phyloP scores from a whole-genome alignment of 1,140 invertebrate species.

The Bombus balteatus region DNA sequence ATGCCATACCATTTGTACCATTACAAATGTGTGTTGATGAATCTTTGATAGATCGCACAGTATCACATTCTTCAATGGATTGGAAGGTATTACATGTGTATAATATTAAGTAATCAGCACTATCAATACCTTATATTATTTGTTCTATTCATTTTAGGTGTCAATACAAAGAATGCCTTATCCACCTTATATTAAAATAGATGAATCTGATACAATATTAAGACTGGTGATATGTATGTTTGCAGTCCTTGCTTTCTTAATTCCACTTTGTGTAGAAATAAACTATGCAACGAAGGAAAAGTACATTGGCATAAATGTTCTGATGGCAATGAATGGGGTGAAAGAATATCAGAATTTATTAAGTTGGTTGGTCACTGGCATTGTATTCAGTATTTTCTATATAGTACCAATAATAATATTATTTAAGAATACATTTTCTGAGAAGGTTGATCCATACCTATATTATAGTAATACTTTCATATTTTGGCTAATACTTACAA shows the following conservation, averaged over 20 bases:
- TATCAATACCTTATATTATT: slow-evolving; percentile 7
- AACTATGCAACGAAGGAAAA: slow-evolving; percentile 78
- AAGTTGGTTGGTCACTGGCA: slow-evolving; percentile 77
- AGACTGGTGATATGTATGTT: slow-evolving; percentile 70
- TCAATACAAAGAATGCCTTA: slow-evolving; percentile 80
- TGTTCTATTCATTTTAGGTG: slow-evolving; percentile 64
- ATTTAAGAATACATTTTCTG: slow-evolving; percentile 74
- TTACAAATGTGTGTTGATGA: slow-evolving; percentile 77
- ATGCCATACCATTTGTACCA: slow-evolving; percentile 67
- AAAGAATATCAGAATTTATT: slow-evolving; percentile 75
- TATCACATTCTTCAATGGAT: slow-evolving; percentile 43
- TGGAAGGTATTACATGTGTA: slow-evolving; percentile 53
- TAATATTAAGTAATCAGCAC: slow-evolving; percentile 3
- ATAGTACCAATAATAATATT: slow-evolving; percentile 73
- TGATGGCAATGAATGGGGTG: slow-evolving; percentile 81
- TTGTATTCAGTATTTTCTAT: slow-evolving; percentile 74
- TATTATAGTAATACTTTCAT: slow-evolving; percentile 78
- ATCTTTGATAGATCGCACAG: slow-evolving; percentile 69
- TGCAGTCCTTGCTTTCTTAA: slow-evolving; percentile 75
- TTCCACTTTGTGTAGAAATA: slow-evolving; percentile 77
- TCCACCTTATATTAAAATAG: slow-evolving; percentile 74
- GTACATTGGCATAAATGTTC: slow-evolving; percentile 78
- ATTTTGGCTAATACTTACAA: slow-evolving; percentile 77
- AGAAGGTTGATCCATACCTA: slow-evolving; percentile 74
- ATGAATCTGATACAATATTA: slow-evolving; percentile 62